Conservation (phyloP, 2,113 vertebrate species). For the Capreolus pygargus region DNA sequence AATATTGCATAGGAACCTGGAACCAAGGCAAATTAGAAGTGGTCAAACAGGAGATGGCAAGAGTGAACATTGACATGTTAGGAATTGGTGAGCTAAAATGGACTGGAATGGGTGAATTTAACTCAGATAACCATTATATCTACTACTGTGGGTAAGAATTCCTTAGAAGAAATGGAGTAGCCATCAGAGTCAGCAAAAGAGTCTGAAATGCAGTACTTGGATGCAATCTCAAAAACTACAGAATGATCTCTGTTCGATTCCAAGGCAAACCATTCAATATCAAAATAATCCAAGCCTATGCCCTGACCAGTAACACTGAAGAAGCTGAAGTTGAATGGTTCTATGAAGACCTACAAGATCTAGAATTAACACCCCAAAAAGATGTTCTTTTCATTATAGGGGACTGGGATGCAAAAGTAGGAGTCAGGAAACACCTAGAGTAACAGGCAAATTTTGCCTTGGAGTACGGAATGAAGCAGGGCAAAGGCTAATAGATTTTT, state of each 20-base stretch:
- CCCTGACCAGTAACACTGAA: not conserved
- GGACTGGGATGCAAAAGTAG: not conserved
- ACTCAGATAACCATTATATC: not conserved
- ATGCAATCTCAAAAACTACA: not conserved
- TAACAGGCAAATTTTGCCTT: not conserved
- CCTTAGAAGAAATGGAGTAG: not conserved
- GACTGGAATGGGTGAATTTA: not conserved
- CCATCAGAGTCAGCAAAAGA: not conserved
- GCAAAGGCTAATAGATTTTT: not conserved
- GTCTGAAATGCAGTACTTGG: not conserved
- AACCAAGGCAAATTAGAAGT: not conserved
- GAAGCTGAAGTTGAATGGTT: not conserved
- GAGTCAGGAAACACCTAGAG: not conserved
- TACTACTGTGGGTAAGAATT: not conserved
- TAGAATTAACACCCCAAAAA: not conserved
- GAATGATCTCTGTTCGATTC: not conserved
- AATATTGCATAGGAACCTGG: not conserved
- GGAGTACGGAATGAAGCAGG: not conserved
- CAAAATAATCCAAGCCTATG: not conserved
- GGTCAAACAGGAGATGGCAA: not conserved
- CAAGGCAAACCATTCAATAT: not conserved
- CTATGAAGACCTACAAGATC: not conserved
- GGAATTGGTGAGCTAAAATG: not conserved
- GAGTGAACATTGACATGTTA: not conserved
- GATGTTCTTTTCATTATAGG: not conserved